Percentiles rank a stretch among this genome's conserved stretches.
These are phyloP conservation scores for Atrina japonica DNA, from an alignment of 2,888 invertebrate species.

Conservation along the genomic window DNA sequence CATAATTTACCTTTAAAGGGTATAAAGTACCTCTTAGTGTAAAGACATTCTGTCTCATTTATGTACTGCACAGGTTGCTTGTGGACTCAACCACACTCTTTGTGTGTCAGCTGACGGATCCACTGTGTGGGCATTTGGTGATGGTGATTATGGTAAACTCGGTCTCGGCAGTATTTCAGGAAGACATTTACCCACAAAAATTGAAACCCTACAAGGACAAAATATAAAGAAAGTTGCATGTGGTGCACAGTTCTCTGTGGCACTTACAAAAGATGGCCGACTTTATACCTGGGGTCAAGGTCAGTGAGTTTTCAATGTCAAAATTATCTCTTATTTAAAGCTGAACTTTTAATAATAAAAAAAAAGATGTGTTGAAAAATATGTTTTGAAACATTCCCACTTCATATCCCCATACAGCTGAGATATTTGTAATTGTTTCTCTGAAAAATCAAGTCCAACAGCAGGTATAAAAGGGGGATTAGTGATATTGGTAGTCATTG, in stretches of 20 bases:
- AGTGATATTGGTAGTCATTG: too few species aligned
- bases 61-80: slow-evolving; percentile 83
- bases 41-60: too few species aligned
- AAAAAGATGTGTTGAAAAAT: too few species aligned
- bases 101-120: slow-evolving; percentile 84
- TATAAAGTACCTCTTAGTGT: too few species aligned
- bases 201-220: slow-evolving; percentile 83
- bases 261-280: slow-evolving; percentile 84
- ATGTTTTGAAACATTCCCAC: too few species aligned
- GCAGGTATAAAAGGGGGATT: too few species aligned
- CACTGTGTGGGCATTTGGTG: slow-evolving; percentile 85
- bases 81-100: slow-evolving; percentile 86
- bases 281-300: slow-evolving; percentile 84
- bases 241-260: slow-evolving; percentile 85
- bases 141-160: slow-evolving; percentile 86
- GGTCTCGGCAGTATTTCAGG: slow-evolving; percentile 80
- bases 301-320: slow-evolving; percentile 40
- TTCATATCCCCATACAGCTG: too few species aligned
- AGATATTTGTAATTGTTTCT: too few species aligned
- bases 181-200: slow-evolving; percentile 81
- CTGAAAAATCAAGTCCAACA: too few species aligned
- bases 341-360: too few species aligned
- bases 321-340: too few species aligned
- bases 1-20: too few species aligned
- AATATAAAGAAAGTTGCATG: slow-evolving; percentile 84